Evolutionary conservation across 2,797 vertebrate genomes (phyloP), one percentile per base, ranked within the genome.

Genomic region (Arctocebus calabarensis): DNA sequence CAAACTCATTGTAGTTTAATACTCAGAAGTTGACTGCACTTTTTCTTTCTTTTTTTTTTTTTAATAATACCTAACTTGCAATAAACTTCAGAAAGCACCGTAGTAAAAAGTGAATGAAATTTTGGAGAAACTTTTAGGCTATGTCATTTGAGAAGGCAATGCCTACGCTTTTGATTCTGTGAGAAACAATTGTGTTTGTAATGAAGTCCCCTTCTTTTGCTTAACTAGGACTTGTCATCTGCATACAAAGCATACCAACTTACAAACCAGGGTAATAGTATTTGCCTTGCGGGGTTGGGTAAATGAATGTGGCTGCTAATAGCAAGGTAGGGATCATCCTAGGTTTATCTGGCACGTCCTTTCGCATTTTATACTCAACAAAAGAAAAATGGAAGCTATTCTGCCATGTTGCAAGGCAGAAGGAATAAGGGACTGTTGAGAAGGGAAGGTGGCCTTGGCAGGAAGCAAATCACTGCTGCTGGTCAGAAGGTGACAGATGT

Each of bases 331-430:
- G 45, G 34, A 77, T 86, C 34, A n/a, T 17, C 25, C 4, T 57
- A 68, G 16, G 9, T 84, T 70, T 74, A 83, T 20, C 55, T 59
- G 7, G 13, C 7, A 52, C 90, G 43, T 61, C 9, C 66, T 88
- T 85, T 77, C 7, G 55, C 3, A 55, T 78, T 75, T 70, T 85
- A 34, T 75, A n/a, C 34, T 95, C 64, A 34, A 10, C 22, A 5
- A 91, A 93, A 91, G 77, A 84, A 83, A 40, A 13, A 27, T 37
- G 78, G 83, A 89, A 32, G 13, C 25, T 90, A 27, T 57, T 66
- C 2, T 48, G 93, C 71, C 81, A 55, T 37, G 4, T 20, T 57
- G 14, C 40, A 84, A n/a, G 25, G 23, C 16, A 61, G 71, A 84
- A 85, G 55, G 43, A 74, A 74, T 13, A 23, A 68, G 1, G 48